Evolutionary conservation across 92 coral and sea anemone species (phyloP), one percentile per base, ranked within the genome.

Genomic region (Pocillopora grandis): DNA sequence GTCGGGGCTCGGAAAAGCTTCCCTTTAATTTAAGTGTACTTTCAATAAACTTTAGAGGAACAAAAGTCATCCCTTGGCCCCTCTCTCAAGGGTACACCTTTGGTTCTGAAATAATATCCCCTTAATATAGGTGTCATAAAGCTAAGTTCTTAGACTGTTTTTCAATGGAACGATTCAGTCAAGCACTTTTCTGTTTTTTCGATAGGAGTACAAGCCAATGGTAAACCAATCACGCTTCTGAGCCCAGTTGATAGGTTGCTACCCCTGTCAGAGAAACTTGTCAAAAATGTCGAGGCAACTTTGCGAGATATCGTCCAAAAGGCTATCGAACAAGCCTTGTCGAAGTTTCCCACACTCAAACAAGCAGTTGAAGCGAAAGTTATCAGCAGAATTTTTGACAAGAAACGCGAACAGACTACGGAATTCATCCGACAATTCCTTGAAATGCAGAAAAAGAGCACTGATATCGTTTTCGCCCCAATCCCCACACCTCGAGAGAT

Each of bases 371-470:
- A 87, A 78, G 89, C 86, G 48, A 77, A 75, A 59, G 88, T 92
- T 55, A 89, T 92, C 55, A 88, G 74, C 80, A 74, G 37, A 35
- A 88, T 92, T 9, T 88, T 92, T 78, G 88, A 82, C 23, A 73
- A 58, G 48, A 92, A 92, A 70, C 88, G 89, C 27, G 84, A 31
- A 8, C 89, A 92, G 79, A 92, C 93, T 2, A 78, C 85, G 49
- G 71, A 67, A 14, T 92, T 92, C 79, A 87, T 92, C 83, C 62
- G 62, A 27, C 93, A 92, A 84, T 82, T 92, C 71, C 84, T 92
- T 62, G 91, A 83, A 52, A 92, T 92, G 93, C 95, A 92, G 87
- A 92, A 92, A 87, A 90, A 78, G 64, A 92, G 90, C 61, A 87
- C 78, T 17, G 95, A 92, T 55, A 65, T 75, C 9, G 65, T 92